Percentiles rank a stretch among this genome's conserved stretches.
Evolutionary conservation across 2,888 invertebrate genomes (phyloP).

Genomic region (Pomacea canaliculata): DNA sequence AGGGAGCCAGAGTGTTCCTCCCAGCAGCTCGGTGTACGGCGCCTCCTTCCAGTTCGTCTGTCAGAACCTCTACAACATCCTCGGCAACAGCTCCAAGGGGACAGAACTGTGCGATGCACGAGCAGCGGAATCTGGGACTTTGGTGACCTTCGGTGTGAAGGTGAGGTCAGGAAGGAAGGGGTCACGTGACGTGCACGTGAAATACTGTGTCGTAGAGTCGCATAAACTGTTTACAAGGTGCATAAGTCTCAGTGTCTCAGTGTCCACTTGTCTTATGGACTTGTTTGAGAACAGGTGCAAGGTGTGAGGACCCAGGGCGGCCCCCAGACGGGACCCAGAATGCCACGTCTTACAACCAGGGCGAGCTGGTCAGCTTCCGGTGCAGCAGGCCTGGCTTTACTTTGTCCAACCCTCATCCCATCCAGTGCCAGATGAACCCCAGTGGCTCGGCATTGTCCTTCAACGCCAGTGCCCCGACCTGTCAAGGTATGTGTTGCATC

Average conservation of each 20-base stretch:
- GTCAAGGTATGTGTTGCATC: slow-evolving; percentile 41
- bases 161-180: slow-evolving; percentile 37
- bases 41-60: slow-evolving; percentile 46
- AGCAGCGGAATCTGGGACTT: slow-evolving; percentile 97
- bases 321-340: slow-evolving; percentile 43
- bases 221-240: too few relatives aligned
- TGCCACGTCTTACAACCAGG: slow-evolving; percentile 40
- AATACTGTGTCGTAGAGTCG: too few relatives aligned
- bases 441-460: slow-evolving; percentile 32
- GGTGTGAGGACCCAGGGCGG: slow-evolving; percentile 54
- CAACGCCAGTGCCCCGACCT: slow-evolving; percentile 39
- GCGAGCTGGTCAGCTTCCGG: slow-evolving; percentile 42
- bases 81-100: slow-evolving; percentile 75
- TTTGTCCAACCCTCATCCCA: slow-evolving; percentile 28
- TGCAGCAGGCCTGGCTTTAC: slow-evolving; percentile 46
- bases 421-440: slow-evolving; percentile 39
- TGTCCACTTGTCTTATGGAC: too few relatives aligned
- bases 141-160: slow-evolving; percentile 94
- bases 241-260: too few relatives aligned
- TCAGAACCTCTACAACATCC: slow-evolving; percentile 71
- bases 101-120: slow-evolving; percentile 92
- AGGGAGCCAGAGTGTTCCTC: slow-evolving; percentile 35
- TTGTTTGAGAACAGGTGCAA: slow-evolving; percentile 36
- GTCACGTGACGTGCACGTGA: too few relatives aligned
- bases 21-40: slow-evolving; percentile 33